Evolutionary conservation across 2,113 vertebrate genomes (phyloP).

Genomic region (Pterocles orientalis): DNA sequence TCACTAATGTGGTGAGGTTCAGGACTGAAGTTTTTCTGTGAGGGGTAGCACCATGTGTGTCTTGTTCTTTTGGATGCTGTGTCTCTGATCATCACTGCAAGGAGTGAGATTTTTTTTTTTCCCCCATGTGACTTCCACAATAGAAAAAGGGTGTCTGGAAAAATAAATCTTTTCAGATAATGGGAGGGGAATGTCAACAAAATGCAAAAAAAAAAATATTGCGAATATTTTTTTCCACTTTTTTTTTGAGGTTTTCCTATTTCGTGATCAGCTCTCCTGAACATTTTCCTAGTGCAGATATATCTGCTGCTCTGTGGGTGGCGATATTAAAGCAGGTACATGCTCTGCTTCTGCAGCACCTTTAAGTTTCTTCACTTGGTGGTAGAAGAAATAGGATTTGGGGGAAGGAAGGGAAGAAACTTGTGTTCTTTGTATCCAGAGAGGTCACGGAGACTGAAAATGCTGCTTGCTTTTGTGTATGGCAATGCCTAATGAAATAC

Average conservation of each 20-base stretch:
- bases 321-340: background rate
- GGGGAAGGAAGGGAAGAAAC: background rate
- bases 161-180: background rate
- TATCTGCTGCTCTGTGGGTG: background rate
- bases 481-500: background rate
- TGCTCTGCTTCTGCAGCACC: background rate
- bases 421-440: background rate
- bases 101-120: background rate
- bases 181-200: background rate
- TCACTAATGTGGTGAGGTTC: accelerated
- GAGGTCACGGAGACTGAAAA: background rate
- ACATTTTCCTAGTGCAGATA: background rate
- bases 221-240: background rate
- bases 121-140: accelerated
- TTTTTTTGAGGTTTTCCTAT: background rate
- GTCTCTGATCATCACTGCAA: background rate
- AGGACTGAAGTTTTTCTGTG: background rate
- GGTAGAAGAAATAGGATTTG: background rate
- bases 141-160: background rate
- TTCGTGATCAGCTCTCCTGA: background rate
- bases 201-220: accelerated
- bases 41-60: accelerated
- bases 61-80: accelerated
- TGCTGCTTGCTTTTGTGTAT: background rate
- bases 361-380: background rate